Conservation (phyloP, 1,140 invertebrate genomes). For the Chironomus striatipennis region DNA sequence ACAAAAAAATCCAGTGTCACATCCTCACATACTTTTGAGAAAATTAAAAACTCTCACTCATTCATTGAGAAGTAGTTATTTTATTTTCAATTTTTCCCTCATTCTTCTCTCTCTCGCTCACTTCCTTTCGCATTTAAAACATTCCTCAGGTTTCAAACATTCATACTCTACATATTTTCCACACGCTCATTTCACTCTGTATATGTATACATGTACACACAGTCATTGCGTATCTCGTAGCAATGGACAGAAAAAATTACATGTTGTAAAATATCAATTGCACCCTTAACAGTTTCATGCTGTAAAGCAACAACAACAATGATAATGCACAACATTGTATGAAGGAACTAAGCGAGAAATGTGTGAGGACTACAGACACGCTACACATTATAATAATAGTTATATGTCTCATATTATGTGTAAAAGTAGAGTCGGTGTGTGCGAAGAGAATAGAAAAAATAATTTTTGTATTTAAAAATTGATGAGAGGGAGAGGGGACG, state of each 20-base stretch:
- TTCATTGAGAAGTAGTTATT: too few relatives aligned
- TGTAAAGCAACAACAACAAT: background rate
- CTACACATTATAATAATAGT: too few relatives aligned
- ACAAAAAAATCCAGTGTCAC: too few relatives aligned
- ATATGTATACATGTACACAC: too few relatives aligned
- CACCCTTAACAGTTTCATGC: background rate
- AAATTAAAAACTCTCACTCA: too few relatives aligned
- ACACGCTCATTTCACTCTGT: too few relatives aligned
- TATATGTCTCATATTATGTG: too few relatives aligned
- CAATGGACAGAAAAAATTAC: background rate
- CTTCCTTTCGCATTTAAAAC: background rate
- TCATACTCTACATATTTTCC: too few relatives aligned
- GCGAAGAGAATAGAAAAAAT: background rate
- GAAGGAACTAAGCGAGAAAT: background rate
- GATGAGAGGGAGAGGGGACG: background rate
- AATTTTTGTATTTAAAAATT: background rate
- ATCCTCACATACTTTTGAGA: too few relatives aligned
- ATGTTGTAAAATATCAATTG: background rate
- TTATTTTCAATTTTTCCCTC: too few relatives aligned
- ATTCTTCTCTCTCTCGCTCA: too few relatives aligned
- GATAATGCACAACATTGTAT: background rate
- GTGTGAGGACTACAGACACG: too few relatives aligned
- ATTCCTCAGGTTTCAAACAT: constrained; percentile 1
- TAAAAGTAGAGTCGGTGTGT: background rate
- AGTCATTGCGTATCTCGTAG: background rate